Conservation (phyloP, 2,888 invertebrate genomes). For the Schizaphis graminum region DNA sequence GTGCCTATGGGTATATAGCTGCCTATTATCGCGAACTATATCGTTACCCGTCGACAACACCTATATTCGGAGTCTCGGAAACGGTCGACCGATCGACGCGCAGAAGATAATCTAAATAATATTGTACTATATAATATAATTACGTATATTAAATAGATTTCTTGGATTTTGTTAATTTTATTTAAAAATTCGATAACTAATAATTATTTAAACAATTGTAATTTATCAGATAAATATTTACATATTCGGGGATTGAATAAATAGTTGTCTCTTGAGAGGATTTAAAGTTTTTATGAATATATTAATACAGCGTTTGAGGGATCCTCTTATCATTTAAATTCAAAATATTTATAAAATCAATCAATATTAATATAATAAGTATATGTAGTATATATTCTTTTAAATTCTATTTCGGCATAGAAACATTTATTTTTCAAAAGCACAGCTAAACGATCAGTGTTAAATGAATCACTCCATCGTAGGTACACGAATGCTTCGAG, state of each 20-base stretch:
- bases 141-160: too few species aligned
- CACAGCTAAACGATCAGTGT: too few species aligned
- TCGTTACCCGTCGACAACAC: too few species aligned
- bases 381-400: too few species aligned
- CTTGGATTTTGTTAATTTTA: too few species aligned
- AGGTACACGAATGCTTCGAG: neutral
- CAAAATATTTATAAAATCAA: neutral
- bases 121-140: too few species aligned
- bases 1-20: too few species aligned
- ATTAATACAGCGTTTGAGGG: neutral
- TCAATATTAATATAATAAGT: too few species aligned
- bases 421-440: neutral
- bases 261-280: neutral
- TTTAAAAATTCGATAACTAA: neutral
- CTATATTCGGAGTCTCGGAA: too few species aligned
- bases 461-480: neutral
- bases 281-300: neutral
- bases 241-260: neutral
- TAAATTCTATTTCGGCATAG: neutral
- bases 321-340: neutral
- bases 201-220: neutral
- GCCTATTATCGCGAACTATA: too few species aligned
- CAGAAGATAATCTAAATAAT: too few species aligned
- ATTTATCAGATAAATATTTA: neutral
- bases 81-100: too few species aligned